Percentiles rank a stretch among this genome's conserved stretches.
Conservation (phyloP, 2,888 invertebrate species). For the Meandrusa payeni region DNA sequence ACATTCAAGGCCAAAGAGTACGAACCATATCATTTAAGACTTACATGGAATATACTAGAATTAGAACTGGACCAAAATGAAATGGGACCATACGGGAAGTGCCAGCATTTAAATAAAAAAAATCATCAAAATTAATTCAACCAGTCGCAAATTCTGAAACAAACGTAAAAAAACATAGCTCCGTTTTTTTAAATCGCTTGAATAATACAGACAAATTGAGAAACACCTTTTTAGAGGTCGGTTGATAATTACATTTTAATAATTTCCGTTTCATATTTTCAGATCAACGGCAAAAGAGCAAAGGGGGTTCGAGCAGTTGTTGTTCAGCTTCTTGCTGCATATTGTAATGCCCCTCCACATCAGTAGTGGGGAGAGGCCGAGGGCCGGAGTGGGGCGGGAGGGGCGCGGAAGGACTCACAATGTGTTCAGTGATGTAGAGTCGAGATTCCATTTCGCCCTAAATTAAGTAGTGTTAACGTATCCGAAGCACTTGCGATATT, state of each 20-base stretch:
- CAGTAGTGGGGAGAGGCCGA: conserved; percentile 43
- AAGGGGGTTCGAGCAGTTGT: conserved; percentile 96
- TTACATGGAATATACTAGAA: too few species aligned
- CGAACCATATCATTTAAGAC: too few species aligned
- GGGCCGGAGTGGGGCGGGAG: conserved; percentile 35
- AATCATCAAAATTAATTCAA: too few species aligned
- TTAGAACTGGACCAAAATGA: too few species aligned
- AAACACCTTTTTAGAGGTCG: too few species aligned
- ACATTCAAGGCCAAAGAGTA: too few species aligned
- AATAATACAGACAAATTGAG: too few species aligned
- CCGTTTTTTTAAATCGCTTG: too few species aligned
- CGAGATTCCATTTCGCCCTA: conserved; percentile 49
- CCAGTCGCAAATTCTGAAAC: too few species aligned
- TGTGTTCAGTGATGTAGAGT: conserved; percentile 68
- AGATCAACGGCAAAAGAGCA: conserved; percentile 98
- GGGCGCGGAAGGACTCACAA: conserved; percentile 55
- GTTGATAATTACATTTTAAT: not conserved
- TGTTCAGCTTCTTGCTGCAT: conserved; percentile 96
- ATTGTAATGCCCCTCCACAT: conserved; percentile 85
- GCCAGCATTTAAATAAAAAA: too few species aligned
- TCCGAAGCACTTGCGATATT: conserved; percentile 26
- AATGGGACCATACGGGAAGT: too few species aligned
- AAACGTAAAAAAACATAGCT: too few species aligned
- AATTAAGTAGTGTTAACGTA: conserved; percentile 28
- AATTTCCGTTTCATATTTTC: conserved; percentile 60